These are phyloP conservation scores for Lethrus apterus DNA, from an alignment of 1,140 invertebrate genomes.

Conservation along the genomic window DNA sequence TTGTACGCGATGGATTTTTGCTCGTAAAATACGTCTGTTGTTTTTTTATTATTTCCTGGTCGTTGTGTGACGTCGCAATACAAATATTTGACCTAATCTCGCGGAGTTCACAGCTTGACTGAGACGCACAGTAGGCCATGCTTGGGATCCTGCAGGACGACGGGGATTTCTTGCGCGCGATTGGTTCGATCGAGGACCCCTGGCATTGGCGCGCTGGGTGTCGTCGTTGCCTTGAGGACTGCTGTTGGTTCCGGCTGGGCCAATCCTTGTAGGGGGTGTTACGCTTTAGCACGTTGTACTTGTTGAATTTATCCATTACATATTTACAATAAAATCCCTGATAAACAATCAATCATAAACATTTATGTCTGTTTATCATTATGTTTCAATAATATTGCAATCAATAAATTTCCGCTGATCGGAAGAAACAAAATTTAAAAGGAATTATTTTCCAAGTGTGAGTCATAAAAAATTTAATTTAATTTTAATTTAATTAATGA, in stretches of 20 bases:
- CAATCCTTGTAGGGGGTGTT: constrained; percentile 34
- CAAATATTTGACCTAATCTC: constrained; percentile 19
- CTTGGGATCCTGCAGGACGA: constrained; percentile 20
- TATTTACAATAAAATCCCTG: no score
- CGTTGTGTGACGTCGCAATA: constrained; percentile 1
- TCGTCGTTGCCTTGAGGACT: constrained; percentile 8
- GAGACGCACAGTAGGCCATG: constrained; percentile 31
- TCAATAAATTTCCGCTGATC: background rate
- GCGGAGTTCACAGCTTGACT: constrained; percentile 38
- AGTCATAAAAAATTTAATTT: no score
- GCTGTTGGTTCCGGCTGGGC: constrained; percentile 29
- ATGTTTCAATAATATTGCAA: background rate
- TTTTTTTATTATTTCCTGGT: constrained; percentile 1
- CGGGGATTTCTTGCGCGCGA: constrained; percentile 15
- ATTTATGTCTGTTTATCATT: background rate
- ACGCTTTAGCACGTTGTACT: constrained; percentile 28
- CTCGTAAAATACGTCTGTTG: no score
- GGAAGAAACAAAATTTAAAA: background rate
- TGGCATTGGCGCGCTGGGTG: constrained; percentile 30
- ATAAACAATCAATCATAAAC: no score
- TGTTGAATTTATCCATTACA: constrained; percentile 39
- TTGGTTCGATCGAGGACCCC: constrained; percentile 27
- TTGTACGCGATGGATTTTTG: background rate
- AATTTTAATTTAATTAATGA: no score
- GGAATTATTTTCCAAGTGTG: background rate